These are phyloP conservation scores for Chrysolophus pictus DNA, from an alignment of 2,797 vertebrate species.

Conservation along the genomic window DNA sequence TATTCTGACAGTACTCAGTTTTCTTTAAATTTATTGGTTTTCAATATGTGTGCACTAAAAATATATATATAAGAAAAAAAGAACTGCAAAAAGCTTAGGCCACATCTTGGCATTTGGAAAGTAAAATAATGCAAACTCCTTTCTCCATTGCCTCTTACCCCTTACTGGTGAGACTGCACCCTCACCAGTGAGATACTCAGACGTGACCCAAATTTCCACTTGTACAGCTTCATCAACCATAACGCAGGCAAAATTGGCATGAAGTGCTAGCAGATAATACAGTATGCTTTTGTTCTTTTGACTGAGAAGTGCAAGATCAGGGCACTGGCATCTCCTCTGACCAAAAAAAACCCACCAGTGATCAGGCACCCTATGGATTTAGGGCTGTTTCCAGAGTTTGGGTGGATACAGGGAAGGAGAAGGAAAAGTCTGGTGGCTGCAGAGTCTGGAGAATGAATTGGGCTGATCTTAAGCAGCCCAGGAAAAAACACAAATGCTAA, in stretches of 20 bases:
- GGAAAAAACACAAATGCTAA: not conserved
- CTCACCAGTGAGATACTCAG: not conserved
- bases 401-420: not conserved
- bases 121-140: not conserved
- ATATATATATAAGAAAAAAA: not conserved
- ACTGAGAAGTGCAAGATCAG: not conserved
- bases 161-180: not conserved
- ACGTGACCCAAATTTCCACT: not conserved
- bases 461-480: not conserved
- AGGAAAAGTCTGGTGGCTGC: not conserved
- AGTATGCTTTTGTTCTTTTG: not conserved
- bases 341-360: not conserved
- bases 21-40: not conserved
- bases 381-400: not conserved
- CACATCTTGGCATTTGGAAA: not conserved
- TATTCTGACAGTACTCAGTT: conserved; percentile 8
- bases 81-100: not conserved
- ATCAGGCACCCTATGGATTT: not conserved
- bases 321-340: not conserved
- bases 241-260: not conserved
- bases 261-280: not conserved
- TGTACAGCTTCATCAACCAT: not conserved
- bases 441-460: accelerated
- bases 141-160: not conserved
- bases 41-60: not conserved